These are phyloP conservation scores for Eupeodes corollae DNA, from an alignment of 1,140 invertebrate genomes.

Conservation along the genomic window DNA sequence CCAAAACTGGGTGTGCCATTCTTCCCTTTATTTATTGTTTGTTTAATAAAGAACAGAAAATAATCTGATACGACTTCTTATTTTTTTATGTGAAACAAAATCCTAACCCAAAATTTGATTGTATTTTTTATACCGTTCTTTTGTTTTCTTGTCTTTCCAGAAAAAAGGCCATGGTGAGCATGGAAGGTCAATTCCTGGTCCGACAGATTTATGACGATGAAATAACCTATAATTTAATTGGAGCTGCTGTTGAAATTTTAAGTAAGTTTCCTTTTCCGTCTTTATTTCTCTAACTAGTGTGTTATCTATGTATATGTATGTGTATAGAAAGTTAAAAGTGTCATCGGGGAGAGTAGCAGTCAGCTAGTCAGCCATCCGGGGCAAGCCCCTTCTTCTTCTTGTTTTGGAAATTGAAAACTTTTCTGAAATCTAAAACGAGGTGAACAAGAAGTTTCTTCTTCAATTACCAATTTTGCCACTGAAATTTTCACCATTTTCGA, in stretches of 20 bases:
- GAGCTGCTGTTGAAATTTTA: conserved; percentile 77
- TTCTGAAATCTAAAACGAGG: background rate
- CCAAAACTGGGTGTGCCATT: too few species aligned
- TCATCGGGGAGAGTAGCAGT: too few species aligned
- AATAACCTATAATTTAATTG: conserved; percentile 87
- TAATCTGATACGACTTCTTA: too few species aligned
- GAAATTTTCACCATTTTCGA: background rate
- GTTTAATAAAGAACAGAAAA: too few species aligned
- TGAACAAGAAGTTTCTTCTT: background rate
- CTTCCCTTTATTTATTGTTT: too few species aligned
- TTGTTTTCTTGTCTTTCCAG: conserved; percentile 41
- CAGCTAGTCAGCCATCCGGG: too few species aligned
- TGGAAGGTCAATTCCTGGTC: conserved; percentile 91
- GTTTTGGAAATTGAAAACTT: too few species aligned
- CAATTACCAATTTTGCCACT: too few species aligned
- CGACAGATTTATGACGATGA: conserved; percentile 91
- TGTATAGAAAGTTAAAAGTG: background rate
- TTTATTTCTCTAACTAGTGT: background rate
- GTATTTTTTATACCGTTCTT: background rate
- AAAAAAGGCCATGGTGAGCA: conserved; percentile 80
- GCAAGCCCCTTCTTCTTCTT: too few species aligned
- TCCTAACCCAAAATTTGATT: background rate
- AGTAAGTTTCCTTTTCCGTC: conserved; percentile 50
- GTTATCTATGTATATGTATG: too few species aligned
- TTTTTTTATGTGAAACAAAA: too few species aligned